Evolutionary conservation across 2,888 invertebrate genomes (phyloP).

Genomic region (Cephus sareptanus): DNA sequence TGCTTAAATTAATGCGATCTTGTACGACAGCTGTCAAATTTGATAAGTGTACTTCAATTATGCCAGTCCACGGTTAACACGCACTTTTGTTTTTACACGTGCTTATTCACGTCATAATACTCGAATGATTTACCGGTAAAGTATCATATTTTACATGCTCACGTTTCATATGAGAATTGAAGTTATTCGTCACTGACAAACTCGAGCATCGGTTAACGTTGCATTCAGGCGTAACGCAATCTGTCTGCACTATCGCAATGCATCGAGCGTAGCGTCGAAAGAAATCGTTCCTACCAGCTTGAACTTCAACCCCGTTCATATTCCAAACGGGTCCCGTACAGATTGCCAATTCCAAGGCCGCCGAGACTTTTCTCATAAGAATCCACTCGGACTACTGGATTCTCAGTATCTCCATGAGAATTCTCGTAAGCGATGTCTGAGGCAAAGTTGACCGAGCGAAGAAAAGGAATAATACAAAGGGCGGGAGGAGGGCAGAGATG

Average conservation of each 20-base stretch:
- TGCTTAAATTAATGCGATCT: neutral
- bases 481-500: constrained; percentile 14
- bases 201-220: constrained; percentile 48
- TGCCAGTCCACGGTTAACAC: neutral
- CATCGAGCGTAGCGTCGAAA: neutral
- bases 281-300: neutral
- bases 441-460: constrained; percentile 11
- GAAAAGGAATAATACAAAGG: constrained; percentile 6
- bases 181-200: constrained; percentile 52
- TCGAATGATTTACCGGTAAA: neutral
- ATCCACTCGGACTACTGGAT: neutral
- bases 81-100: neutral
- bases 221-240: constrained; percentile 42
- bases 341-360: neutral
- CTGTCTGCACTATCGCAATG: constrained; percentile 34
- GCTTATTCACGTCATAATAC: neutral
- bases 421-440: neutral
- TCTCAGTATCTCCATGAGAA: neutral
- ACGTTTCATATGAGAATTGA: constrained; percentile 45
- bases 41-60: neutral
- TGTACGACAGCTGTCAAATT: neutral
- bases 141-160: constrained; percentile 50
- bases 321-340: neutral
- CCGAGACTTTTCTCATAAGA: neutral
- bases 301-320: neutral